Base-by-base conservation (phyloP, 2,888 invertebrate species). In the Drosophila anceps region DNA sequence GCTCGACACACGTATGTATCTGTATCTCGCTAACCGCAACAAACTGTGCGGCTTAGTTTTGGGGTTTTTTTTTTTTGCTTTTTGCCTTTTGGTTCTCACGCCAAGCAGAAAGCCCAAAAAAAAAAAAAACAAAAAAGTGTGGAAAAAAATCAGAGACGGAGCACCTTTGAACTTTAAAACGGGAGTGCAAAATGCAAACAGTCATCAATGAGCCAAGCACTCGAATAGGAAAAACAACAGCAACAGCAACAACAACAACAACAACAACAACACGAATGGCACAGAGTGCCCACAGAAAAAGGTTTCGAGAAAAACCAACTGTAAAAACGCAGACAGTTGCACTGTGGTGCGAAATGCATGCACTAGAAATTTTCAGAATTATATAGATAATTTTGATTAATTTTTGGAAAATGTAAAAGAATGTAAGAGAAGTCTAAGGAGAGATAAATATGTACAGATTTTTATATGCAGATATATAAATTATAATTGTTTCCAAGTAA, bases 131-230 rank as follows among this genome's bases (percentile, higher is more conserved):
- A 46, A 15, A 64, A 62, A 62, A 44, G 44, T 24, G 35, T 13
- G 55, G 39, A 50, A 50, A 35, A 35, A 31, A 59, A 57, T 37
- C 37, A 37, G 18, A 59, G 43, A 46, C 44, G 69, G 59, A 44
- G 54, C 37, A 85, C 88, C 84, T 85, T 90, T 85, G 84, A 85
- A 90, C 90, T 85, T 85, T 85, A 84, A 89, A 82, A 75, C 88
- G 71, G 90, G 84, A 84, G 84, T 84, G 86, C 84, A 82, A 79
- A 83, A 76, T 77, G 80, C 88, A 88, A 90, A 83, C 88, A 90
- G 81, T 81, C 81, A 88, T 80, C 90, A 85, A 83, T 80, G 76
- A 66, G 65, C 62, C 71, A 64, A 50, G 48, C 20, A 33, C 24
- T 55, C 43, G 57, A 68, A 64, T 71, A 75, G 58, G 67, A 63